Evolutionary conservation across 2,797 vertebrate genomes (phyloP), one percentile per base, ranked within the genome.

Genomic region (Notamacropus eugenii): DNA sequence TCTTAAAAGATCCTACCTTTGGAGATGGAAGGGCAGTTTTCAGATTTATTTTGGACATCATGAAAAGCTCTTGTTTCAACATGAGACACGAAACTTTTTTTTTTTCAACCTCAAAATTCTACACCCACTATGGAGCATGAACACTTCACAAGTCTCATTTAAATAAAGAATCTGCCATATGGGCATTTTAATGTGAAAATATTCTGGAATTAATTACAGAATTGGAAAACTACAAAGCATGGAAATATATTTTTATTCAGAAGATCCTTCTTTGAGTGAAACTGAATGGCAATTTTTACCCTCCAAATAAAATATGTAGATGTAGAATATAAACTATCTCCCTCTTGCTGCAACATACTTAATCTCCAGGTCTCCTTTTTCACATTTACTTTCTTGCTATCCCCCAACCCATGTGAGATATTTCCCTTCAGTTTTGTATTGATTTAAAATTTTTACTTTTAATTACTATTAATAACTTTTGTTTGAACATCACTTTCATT

Each of bases 141-240:
- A 74, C 67, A 74, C 67, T 40, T 74, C 22, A 19, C 67, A 74
- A 74, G 16, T n/a, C 2, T 67, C 12, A 54, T 57, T 27, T 58
- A 94, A 92, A 93, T 54, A 92, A 90, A 92, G 12, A 40, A 74
- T 40, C n/a, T 52, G 40, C 50, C 54, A 57, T 56, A 27, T 56
- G 40, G 52, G 94, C 9, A 92, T 46, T 93, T 54, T 55, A 57
- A 93, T 74, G 90, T 87, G 50, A 57, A 95, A 95, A 93, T 0
- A 27, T n/a, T 90, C 13, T 90, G 5, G 54, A 93, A 74, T 57
- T n/a, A 90, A 57, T 94, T 55, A 59, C 1, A 55, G n/a, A 90
- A 27, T 55, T 31, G 90, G 6, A 92, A 8, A 94, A 10, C 93
- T 13, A 90, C 14, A 57, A 0, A 12, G 0, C 29, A 54, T 82